These are phyloP conservation scores for Anticlea derivata DNA, from an alignment of 2,888 invertebrate species.

Conservation along the genomic window DNA sequence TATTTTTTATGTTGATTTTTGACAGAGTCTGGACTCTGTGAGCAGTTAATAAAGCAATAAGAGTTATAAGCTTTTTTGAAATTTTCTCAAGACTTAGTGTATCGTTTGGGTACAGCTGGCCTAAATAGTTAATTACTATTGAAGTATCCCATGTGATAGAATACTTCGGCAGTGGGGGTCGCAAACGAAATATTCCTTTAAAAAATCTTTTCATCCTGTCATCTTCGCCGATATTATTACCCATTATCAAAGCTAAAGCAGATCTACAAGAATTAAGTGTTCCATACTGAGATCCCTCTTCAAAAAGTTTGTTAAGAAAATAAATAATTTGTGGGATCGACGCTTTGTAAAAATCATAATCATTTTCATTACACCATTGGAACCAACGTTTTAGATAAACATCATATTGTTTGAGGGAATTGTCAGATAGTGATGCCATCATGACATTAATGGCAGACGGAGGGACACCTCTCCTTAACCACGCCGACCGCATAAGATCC, in stretches of 20 bases:
- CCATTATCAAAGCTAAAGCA: neutral
- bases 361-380: neutral
- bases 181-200: constrained; percentile 1
- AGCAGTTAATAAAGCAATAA: too few species aligned
- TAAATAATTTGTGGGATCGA: neutral
- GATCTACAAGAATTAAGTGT: constrained; percentile 1
- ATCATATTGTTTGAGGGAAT: constrained; percentile 5
- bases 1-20: neutral
- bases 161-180: constrained; percentile 1
- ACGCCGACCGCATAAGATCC: neutral
- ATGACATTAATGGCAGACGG: neutral
- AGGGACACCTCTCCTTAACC: neutral
- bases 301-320: too few species aligned
- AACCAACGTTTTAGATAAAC: neutral
- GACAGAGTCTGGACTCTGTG: neutral
- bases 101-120: neutral
- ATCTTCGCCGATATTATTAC: neutral
- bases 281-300: neutral
- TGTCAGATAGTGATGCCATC: neutral
- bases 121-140: neutral
- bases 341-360: neutral
- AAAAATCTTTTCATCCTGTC: neutral
- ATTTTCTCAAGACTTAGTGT: neutral
- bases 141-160: neutral
- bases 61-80: neutral